Percentiles rank a stretch among this genome's conserved stretches.
Evolutionary conservation across 2,888 invertebrate genomes (phyloP).

Genomic region (Galeopsomyia nigrocyanea): DNA sequence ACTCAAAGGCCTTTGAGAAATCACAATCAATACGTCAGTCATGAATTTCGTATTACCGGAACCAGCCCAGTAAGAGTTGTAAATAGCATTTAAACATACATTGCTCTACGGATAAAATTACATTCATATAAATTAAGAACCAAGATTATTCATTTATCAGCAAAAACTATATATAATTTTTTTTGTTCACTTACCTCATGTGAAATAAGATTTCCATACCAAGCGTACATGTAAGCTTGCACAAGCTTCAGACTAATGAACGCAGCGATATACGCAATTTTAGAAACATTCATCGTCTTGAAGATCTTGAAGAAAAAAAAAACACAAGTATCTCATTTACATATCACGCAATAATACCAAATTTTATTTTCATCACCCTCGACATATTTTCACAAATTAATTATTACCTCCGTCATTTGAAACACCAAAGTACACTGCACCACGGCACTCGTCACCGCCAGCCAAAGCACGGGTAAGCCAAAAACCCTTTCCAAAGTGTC

Average conservation of each 20-base stretch:
- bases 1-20: conserved; percentile 52
- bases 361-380: too few species aligned
- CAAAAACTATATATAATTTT: neutral
- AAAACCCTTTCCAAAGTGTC: conserved; percentile 51
- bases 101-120: conserved; percentile 49
- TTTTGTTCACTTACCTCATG: conserved; percentile 42
- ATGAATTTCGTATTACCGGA: conserved; percentile 43
- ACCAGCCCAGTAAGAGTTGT: conserved; percentile 51
- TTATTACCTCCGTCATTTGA: conserved; percentile 44
- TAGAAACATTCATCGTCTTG: neutral
- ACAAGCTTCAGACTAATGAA: conserved; percentile 41
- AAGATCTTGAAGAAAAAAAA: neutral
- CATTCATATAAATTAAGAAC: neutral
- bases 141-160: neutral
- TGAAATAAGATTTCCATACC: conserved; percentile 48
- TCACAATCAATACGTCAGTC: conserved; percentile 47
- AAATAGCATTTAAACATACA: conserved; percentile 50
- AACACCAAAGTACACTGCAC: conserved; percentile 54
- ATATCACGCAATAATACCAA: too few species aligned
- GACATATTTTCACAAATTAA: too few species aligned
- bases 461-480: conserved; percentile 52
- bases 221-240: conserved; percentile 52
- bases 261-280: neutral
- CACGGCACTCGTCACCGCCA: conserved; percentile 51
- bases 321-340: too few species aligned